phyloP scores from a whole-genome alignment of 2,888 invertebrate species.

The Netelia inedita region DNA sequence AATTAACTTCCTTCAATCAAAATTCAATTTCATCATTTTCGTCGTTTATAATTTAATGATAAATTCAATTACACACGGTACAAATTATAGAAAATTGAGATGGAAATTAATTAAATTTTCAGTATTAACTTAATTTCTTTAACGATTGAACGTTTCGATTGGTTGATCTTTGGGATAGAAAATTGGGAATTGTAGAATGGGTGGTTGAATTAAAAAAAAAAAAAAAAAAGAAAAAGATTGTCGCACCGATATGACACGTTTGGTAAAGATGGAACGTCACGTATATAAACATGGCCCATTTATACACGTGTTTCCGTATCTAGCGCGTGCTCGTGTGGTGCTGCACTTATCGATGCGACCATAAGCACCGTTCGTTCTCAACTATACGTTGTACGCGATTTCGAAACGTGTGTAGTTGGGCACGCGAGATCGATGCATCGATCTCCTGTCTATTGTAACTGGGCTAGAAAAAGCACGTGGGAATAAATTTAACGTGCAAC shows the following conservation, averaged over 20 bases:
- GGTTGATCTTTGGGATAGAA: too few species aligned
- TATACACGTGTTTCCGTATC: constrained; percentile 14
- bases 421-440: constrained; percentile 67
- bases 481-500: constrained; percentile 38
- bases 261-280: too few species aligned
- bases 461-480: constrained; percentile 28
- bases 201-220: too few species aligned
- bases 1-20: not conserved
- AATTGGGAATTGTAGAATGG: too few species aligned
- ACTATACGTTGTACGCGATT: constrained; percentile 31
- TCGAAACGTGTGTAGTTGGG: not conserved
- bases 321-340: constrained; percentile 1
- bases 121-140: too few species aligned
- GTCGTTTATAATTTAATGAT: too few species aligned
- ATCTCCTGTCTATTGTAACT: constrained; percentile 52
- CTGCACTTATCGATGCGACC: constrained; percentile 54
- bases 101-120: too few species aligned
- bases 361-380: constrained; percentile 40
- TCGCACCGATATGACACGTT: too few species aligned
- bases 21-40: not conserved
- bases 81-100: too few species aligned
- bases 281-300: not conserved
- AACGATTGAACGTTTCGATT: too few species aligned
- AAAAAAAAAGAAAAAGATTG: too few species aligned
- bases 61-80: too few species aligned